Evolutionary conservation across 1,140 invertebrate genomes (phyloP).

Genomic region (Tetranychus urticae): DNA sequence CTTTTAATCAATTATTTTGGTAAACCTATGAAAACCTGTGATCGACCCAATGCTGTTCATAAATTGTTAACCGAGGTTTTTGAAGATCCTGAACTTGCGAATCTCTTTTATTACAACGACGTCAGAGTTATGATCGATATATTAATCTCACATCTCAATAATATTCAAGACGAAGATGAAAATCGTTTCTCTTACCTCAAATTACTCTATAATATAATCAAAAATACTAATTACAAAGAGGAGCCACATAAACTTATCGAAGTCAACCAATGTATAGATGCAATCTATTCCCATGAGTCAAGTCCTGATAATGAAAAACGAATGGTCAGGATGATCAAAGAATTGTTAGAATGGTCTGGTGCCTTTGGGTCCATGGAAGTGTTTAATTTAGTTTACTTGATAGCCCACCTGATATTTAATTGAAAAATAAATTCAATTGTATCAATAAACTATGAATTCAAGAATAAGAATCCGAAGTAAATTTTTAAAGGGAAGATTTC

Average conservation of each 20-base stretch:
- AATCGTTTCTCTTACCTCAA: conserved; percentile 25
- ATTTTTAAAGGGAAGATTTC: too few species aligned
- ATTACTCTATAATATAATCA: not conserved
- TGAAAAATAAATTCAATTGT: too few species aligned
- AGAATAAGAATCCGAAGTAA: too few species aligned
- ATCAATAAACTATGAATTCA: too few species aligned
- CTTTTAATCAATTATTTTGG: not conserved
- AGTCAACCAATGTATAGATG: conserved; percentile 3
- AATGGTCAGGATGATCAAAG: not conserved
- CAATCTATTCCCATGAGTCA: conserved; percentile 2
- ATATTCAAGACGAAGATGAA: conserved; percentile 60
- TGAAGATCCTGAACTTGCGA: conserved; percentile 40
- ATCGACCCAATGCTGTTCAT: conserved; percentile 54
- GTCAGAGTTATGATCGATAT: conserved; percentile 76
- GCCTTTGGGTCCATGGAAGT: too few species aligned
- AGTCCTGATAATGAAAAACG: conserved; percentile 3
- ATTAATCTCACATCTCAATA: conserved; percentile 57
- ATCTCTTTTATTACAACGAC: conserved; percentile 76
- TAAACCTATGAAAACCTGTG: conserved; percentile 27
- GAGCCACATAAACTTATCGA: conserved; percentile 7
- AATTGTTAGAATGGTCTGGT: not conserved
- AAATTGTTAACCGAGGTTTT: conserved; percentile 70
- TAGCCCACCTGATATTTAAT: too few species aligned
- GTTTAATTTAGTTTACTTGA: too few species aligned
- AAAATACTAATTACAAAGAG: conserved; percentile 6